Base-by-base conservation (phyloP, 2,888 invertebrate genomes). In the Acanthococcus lagerstroemiae region DNA sequence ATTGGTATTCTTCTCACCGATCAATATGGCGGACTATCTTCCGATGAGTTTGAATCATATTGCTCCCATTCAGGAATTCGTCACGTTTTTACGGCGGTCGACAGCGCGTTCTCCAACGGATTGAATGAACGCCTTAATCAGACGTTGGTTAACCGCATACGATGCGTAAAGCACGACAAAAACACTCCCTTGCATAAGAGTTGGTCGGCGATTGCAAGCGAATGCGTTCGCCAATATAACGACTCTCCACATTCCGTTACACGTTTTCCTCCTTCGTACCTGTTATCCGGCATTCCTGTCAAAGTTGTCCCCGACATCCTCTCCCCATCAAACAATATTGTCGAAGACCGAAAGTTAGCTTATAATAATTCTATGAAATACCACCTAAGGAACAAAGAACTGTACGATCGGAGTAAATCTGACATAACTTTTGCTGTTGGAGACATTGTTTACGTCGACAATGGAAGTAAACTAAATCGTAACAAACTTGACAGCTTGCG, bases 1-100 rank as follows among this genome's bases (percentile, higher is more conserved):
- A 70, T 71, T 46, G 55, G 67, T 15, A 70, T 58, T 15, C 12
- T 72, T 19, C 48, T 48, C 19, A 48, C 48, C n/a, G 21, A 48
- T 19, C 48, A 48, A 48, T 48, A 48, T 19, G 48, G 48, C 17
- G 48, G 48, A 1, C 48, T 48, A 9, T 48, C 48, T 48, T 48
- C 48, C 17, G 48, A 48, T 21, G 17, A 48, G 17, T 48, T 48
- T 3, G n/a, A 9, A 2, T 48, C 21, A 2, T 48, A 68, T 66
- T 48, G 48, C 3, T 48, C 48, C 4, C 1, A 19, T 48, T 48
- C 48, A 15, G 21, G 21, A n/a, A 48, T 48, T 19, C n/a, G 21
- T 19, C 21, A 48, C 17, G n/a, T 48, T 21, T 48, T 48, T 19
- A 48, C 21, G 9, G 48, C 48, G 17, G 48, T 48, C 21, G 48